Evolutionary conservation across 1,140 invertebrate genomes (phyloP).

Genomic region (Scaptomyza hsui): DNA sequence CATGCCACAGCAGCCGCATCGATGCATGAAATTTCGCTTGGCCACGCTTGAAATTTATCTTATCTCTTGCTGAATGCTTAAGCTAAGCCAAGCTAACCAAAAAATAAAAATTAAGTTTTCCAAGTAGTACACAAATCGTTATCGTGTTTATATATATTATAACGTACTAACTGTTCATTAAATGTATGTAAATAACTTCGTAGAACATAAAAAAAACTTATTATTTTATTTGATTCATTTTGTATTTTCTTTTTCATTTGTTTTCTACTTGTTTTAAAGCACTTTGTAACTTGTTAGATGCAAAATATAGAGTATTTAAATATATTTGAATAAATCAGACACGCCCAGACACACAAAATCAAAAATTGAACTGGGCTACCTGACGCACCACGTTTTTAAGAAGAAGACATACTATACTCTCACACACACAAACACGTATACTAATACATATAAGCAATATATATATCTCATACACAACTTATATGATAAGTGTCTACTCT

Average conservation of each 20-base stretch:
- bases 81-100: neutral
- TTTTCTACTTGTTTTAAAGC: slow-evolving; percentile 1
- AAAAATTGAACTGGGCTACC: neutral
- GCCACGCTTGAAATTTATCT: slow-evolving; percentile 24
- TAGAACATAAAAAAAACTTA: neutral
- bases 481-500: slow-evolving; percentile 82
- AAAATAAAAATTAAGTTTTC: neutral
- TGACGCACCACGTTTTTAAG: slow-evolving; percentile 58
- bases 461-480: slow-evolving; percentile 80
- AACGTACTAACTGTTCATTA: slow-evolving; percentile 1
- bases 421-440: slow-evolving; percentile 35
- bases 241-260: neutral
- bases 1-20: slow-evolving; percentile 33
- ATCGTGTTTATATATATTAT: slow-evolving; percentile 3
- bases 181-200: slow-evolving; percentile 2
- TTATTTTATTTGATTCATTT: neutral
- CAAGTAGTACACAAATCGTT: slow-evolving; percentile 10
- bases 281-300: slow-evolving; percentile 16
- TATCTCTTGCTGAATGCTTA: slow-evolving; percentile 12
- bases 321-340: slow-evolving; percentile 11
- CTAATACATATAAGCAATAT: slow-evolving; percentile 65
- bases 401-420: slow-evolving; percentile 3
- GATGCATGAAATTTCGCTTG: slow-evolving; percentile 64
- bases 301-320: slow-evolving; percentile 14
- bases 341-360: slow-evolving; percentile 1